Percentiles rank a stretch among this genome's conserved stretches.
phyloP scores from a whole-genome alignment of 2,888 invertebrate genomes.

The Synergus itoensis region DNA sequence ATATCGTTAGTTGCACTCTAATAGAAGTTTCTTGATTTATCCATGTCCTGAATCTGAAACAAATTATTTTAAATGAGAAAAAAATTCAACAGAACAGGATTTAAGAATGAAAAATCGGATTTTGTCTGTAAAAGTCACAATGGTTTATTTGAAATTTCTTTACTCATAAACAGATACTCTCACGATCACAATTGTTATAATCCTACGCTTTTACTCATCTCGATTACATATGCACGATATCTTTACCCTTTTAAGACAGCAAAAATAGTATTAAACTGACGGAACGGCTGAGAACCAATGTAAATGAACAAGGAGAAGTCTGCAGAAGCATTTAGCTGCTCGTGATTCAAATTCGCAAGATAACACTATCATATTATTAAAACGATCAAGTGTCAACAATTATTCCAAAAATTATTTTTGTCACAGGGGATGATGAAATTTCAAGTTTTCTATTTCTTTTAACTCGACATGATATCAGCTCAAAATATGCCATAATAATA shows the following conservation, averaged over 20 bases:
- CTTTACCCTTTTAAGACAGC: conserved; percentile 50
- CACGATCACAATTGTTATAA: conserved; percentile 68
- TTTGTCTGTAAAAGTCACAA: conserved; percentile 59
- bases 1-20: conserved; percentile 55
- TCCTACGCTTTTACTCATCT: conserved; percentile 54
- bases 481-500: neutral
- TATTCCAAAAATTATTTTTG: neutral
- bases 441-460: neutral
- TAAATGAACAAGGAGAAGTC: conserved; percentile 39
- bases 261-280: conserved; percentile 53
- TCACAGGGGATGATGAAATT: neutral
- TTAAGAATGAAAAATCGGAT: conserved; percentile 10
- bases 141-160: conserved; percentile 68
- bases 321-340: conserved; percentile 25
- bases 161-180: conserved; percentile 70
- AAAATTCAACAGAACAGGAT: conserved; percentile 7
- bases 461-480: conserved; percentile 1
- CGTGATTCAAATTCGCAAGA: conserved; percentile 20
- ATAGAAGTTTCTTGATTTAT: conserved; percentile 2
- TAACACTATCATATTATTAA: conserved; percentile 19
- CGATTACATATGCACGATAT: conserved; percentile 65
- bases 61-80: neutral
- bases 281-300: conserved; percentile 48
- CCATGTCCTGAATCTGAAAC: neutral
- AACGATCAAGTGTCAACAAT: conserved; percentile 14